These are phyloP conservation scores for Lonchura striata DNA, from an alignment of 2,113 vertebrate genomes.

Conservation along the genomic window DNA sequence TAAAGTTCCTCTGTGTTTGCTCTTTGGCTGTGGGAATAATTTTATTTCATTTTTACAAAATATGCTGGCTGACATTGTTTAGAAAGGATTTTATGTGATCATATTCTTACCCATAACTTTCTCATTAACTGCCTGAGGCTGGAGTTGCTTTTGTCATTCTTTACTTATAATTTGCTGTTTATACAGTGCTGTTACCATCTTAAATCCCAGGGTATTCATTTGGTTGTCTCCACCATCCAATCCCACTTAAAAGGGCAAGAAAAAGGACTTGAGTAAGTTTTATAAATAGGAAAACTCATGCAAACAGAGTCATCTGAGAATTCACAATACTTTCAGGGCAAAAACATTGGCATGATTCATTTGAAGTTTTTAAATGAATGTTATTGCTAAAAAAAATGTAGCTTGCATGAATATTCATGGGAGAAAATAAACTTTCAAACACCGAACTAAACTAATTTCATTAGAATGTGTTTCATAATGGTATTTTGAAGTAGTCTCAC, in stretches of 20 bases:
- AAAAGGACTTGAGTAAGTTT: neutral
- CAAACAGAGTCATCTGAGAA: constrained; percentile 18
- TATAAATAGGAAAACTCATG: constrained; percentile 1
- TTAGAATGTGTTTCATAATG: constrained; percentile 38
- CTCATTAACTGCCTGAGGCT: neutral
- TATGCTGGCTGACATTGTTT: neutral
- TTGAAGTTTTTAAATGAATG: constrained; percentile 5
- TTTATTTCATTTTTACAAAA: neutral
- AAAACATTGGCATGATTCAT: constrained; percentile 48
- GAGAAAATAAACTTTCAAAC: constrained; percentile 35
- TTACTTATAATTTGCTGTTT: constrained; percentile 38
- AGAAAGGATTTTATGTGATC: neutral
- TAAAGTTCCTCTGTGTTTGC: neutral
- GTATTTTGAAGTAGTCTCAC: constrained; percentile 29
- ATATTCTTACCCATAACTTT: neutral
- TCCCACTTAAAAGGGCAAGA: neutral
- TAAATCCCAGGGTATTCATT: constrained; percentile 20
- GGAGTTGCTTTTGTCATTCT: constrained; percentile 11
- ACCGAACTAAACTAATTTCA: constrained; percentile 9
- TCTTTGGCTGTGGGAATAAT: neutral
- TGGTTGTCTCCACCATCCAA: neutral
- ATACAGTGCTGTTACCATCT: neutral
- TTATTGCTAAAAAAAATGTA: constrained; percentile 11
- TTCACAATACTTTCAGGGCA: constrained; percentile 41
- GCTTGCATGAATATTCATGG: constrained; percentile 47